These are phyloP conservation scores for Oncorhynchus gorbuscha DNA, from an alignment of 2,113 vertebrate species.

Conservation along the genomic window DNA sequence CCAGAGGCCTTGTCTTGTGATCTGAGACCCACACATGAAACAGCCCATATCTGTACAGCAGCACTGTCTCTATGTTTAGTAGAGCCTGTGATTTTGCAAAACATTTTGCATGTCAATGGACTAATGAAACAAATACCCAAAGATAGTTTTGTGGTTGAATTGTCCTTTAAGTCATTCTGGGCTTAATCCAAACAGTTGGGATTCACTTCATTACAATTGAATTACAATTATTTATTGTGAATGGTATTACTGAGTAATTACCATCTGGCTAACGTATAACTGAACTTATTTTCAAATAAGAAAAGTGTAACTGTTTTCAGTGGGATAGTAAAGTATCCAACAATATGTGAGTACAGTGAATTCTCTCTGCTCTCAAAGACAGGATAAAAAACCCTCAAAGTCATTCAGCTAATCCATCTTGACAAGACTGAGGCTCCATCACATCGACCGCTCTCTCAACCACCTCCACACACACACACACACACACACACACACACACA, in stretches of 20 bases:
- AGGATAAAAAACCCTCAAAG: slow-evolving; percentile 70
- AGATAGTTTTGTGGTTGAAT: too few species aligned
- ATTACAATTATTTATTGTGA: too few species aligned
- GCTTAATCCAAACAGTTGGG: neutral
- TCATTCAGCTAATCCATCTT: slow-evolving; percentile 69
- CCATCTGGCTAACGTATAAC: too few species aligned
- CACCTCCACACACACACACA: neutral
- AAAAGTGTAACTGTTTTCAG: neutral
- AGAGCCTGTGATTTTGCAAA: too few species aligned
- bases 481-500: slow-evolving; percentile 27
- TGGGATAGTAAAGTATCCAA: slow-evolving; percentile 21
- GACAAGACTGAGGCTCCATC: slow-evolving; percentile 61
- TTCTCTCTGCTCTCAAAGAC: slow-evolving; percentile 65
- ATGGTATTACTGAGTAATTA: too few species aligned
- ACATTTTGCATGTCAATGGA: too few species aligned
- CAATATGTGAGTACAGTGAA: slow-evolving; percentile 40
- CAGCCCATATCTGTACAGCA: too few species aligned
- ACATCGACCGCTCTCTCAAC: slow-evolving; percentile 63
- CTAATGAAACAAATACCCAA: too few species aligned
- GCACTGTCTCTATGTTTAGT: too few species aligned
- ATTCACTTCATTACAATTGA: neutral
- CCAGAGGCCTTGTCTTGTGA: too few species aligned
- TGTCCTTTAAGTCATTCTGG: neutral
- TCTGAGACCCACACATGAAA: too few species aligned
- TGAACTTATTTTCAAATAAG: neutral